Conservation (phyloP, 2,797 vertebrate species). For the Enteromius fasciolatus region DNA sequence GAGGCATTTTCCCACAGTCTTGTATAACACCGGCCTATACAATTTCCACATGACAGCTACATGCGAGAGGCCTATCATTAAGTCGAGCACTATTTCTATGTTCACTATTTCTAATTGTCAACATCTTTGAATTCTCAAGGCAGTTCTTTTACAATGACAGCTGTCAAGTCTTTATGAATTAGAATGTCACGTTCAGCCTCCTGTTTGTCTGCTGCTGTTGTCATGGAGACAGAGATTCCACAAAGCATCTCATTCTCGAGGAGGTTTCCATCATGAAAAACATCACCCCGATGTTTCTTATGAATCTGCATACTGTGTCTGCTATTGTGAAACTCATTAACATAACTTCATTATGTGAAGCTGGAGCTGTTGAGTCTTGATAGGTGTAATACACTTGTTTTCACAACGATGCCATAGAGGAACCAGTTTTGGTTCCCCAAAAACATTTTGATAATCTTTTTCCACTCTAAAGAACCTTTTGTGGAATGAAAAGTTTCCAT, state of each 20-base stretch:
- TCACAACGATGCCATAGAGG: no score
- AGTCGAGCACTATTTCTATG: slow-evolving; percentile 26
- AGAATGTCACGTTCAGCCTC: slow-evolving; percentile 49
- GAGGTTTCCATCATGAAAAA: slow-evolving; percentile 31
- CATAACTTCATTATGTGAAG: slow-evolving; percentile 13
- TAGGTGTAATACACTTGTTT: not conserved
- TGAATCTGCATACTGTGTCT: slow-evolving; percentile 10
- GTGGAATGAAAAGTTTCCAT: no score
- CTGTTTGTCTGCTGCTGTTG: slow-evolving; percentile 58
- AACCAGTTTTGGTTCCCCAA: no score
- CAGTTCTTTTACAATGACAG: slow-evolving; percentile 35
- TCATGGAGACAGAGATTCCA: slow-evolving; percentile 60
- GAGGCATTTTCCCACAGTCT: slow-evolving; percentile 32
- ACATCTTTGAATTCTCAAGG: slow-evolving; percentile 21
- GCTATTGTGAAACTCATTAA: not conserved
- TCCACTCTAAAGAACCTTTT: no score
- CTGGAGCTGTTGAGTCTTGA: slow-evolving; percentile 5
- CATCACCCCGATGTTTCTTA: not conserved
- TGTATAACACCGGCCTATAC: slow-evolving; percentile 26
- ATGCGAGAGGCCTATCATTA: slow-evolving; percentile 41
- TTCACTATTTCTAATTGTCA: slow-evolving; percentile 46
- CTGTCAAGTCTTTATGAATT: slow-evolving; percentile 39
- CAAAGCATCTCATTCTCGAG: slow-evolving; percentile 53
- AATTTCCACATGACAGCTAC: slow-evolving; percentile 32
- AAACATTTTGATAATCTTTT: no score